Evolutionary conservation across 2,113 vertebrate species (phyloP).

Genomic region (Psittacara wagleri): DNA sequence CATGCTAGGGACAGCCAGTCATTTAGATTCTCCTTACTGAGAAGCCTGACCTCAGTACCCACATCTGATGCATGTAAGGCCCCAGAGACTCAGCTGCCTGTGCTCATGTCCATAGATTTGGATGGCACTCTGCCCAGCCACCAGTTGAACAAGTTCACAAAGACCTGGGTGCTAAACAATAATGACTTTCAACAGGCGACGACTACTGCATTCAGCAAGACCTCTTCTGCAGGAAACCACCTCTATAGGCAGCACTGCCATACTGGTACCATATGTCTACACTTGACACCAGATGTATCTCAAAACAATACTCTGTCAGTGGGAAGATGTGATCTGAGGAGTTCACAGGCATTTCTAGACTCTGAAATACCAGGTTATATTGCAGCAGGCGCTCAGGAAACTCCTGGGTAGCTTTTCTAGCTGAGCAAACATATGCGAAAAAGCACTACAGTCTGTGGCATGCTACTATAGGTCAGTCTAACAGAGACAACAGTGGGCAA

Average conservation of each 20-base stretch:
- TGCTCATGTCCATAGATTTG: background rate
- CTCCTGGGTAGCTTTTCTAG: slow-evolving; percentile 25
- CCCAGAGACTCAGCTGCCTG: slow-evolving; percentile 19
- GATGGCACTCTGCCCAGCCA: slow-evolving; percentile 55
- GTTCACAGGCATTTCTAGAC: slow-evolving; percentile 65
- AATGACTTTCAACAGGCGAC: slow-evolving; percentile 35
- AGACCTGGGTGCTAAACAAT: slow-evolving; percentile 56
- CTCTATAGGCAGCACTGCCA: slow-evolving; percentile 34
- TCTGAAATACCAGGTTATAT: slow-evolving; percentile 1
- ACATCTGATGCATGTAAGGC: slow-evolving; percentile 55
- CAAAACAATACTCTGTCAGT: slow-evolving; percentile 61
- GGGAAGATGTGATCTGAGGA: slow-evolving; percentile 29
- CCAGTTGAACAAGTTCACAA: slow-evolving; percentile 53
- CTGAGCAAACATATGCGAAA: slow-evolving; percentile 17
- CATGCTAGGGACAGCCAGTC: slow-evolving; percentile 50
- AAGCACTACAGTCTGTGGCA: background rate
- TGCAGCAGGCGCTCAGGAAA: slow-evolving; percentile 50
- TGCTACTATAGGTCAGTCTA: background rate
- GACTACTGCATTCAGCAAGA: slow-evolving; percentile 46
- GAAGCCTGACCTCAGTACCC: slow-evolving; percentile 48
- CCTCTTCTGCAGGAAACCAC: slow-evolving; percentile 57
- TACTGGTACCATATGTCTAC: slow-evolving; percentile 72
- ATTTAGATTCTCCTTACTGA: slow-evolving; percentile 55
- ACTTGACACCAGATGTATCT: slow-evolving; percentile 65
- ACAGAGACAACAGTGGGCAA: background rate